Base-by-base conservation (phyloP, 1,140 invertebrate species). In the Sitobion miscanthi region DNA sequence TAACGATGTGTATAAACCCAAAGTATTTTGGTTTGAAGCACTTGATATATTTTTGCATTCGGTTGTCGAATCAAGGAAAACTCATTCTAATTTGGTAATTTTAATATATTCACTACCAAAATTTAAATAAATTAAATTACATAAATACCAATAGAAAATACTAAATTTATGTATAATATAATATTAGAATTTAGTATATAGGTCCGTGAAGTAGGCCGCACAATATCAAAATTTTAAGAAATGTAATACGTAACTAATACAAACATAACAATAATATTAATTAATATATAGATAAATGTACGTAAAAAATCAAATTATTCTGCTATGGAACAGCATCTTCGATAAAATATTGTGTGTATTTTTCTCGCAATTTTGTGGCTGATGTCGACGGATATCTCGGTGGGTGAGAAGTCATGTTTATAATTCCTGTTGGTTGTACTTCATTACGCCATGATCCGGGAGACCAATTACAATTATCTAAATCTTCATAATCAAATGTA, bases 391-490 rank as follows among this genome's bases (percentile, higher is more conserved):
- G 38, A 69, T 91, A 77, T n/a, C 62, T 77, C 62, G 62, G 62
- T 77, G 62, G 62, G 62, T 77, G 62, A 83, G 82, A 42, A 83
- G 82, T 35, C 38, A 83, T 25, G 42, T 83, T 42, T 83, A 83
- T 83, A 38, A 83, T 38, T 38, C 82, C 82, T 42, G 38, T 83
- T 38, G 82, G 82, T 42, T 83, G 82, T 83, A 83, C 38, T 83
- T 83, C 82, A 83, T 83, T 83, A 38, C 82, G n/a, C 82, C 82
- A 83, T 83, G 82, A 35, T 38, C 82, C 82, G 20, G n/a, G n/a
- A 94, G 69, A 94, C 93, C 95, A 93, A 95, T 95, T 89, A 86
- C 91, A 93, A 62, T 92, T 93, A 45, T 94, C 94, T 23, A 94
- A 88, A 91, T 94, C 91, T 14, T 93, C 89, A 42, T 93, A 35